phyloP scores from a whole-genome alignment of 2,113 vertebrate species.

The Pomatorhinus ruficollis region DNA sequence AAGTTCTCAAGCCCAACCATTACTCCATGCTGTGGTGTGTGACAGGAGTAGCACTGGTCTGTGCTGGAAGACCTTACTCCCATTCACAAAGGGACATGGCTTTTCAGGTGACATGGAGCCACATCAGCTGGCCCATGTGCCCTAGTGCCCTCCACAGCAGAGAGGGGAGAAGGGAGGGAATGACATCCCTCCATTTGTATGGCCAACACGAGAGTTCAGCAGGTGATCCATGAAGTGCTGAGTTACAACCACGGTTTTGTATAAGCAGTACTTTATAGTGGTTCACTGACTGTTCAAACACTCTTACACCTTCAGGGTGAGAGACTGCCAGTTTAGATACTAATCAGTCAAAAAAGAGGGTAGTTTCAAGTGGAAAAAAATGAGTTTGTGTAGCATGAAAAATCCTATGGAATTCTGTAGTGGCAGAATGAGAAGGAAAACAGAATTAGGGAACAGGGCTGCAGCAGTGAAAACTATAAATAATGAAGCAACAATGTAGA shows the following conservation, averaged over 20 bases:
- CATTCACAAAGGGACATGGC: background rate
- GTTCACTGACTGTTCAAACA: background rate
- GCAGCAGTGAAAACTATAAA: background rate
- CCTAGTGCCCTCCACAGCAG: background rate
- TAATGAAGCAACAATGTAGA: background rate
- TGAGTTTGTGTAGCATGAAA: background rate
- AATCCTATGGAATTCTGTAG: background rate
- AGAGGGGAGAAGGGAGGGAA: background rate
- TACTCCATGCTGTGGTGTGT: background rate
- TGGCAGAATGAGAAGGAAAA: background rate
- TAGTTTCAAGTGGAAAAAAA: background rate
- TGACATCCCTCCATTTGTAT: background rate
- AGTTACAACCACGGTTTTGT: accelerated
- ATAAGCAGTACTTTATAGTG: background rate
- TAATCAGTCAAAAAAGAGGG: background rate
- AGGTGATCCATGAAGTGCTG: background rate
- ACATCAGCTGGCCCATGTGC: background rate
- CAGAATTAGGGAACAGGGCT: background rate
- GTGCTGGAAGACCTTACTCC: background rate
- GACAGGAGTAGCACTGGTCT: background rate
- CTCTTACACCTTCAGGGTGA: background rate
- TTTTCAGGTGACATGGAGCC: background rate
- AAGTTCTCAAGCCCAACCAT: background rate
- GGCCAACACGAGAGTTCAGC: background rate
- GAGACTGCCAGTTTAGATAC: background rate